Conservation (phyloP, 1,140 invertebrate species). For the Vanessa tameamea region DNA sequence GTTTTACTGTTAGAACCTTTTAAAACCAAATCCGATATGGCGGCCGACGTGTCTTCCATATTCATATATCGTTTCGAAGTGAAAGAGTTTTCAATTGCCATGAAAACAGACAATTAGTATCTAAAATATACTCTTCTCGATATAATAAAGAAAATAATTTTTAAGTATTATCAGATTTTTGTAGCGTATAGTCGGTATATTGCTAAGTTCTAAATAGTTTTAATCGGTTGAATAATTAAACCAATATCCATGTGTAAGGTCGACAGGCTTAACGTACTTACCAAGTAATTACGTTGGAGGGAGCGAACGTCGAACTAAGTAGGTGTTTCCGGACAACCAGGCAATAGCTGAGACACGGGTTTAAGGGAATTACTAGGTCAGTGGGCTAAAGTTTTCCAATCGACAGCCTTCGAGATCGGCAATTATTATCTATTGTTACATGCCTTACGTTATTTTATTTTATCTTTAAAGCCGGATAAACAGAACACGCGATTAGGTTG, state of each 20-base stretch:
- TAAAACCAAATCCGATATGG: conserved; percentile 60
- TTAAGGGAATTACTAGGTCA: conserved; percentile 61
- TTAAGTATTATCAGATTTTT: background rate
- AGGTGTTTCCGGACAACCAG: conserved; percentile 47
- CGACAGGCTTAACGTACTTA: conserved; percentile 31
- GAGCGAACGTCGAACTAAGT: conserved; percentile 49
- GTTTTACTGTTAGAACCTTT: conserved; percentile 71
- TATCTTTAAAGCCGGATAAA: background rate
- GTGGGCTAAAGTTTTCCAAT: conserved; percentile 45
- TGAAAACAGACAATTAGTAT: conserved; percentile 29
- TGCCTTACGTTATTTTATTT: background rate
- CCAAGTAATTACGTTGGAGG: conserved; percentile 54
- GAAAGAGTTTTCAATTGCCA: conserved; percentile 32
- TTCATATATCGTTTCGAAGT: conserved; percentile 58
- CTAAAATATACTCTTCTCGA: background rate
- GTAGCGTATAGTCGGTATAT: too few species aligned
- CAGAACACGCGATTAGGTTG: too few species aligned
- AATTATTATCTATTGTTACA: conserved; percentile 27
- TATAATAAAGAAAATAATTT: background rate
- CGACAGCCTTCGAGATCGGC: conserved; percentile 6
- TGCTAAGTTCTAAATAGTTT: too few species aligned
- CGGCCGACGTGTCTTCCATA: conserved; percentile 62
- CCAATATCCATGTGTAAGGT: conserved; percentile 9
- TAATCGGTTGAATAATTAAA: conserved; percentile 3
- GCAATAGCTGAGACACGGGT: conserved; percentile 44